Base-by-base conservation (phyloP, 1,140 invertebrate genomes). In the Cryptotermes secundus region DNA sequence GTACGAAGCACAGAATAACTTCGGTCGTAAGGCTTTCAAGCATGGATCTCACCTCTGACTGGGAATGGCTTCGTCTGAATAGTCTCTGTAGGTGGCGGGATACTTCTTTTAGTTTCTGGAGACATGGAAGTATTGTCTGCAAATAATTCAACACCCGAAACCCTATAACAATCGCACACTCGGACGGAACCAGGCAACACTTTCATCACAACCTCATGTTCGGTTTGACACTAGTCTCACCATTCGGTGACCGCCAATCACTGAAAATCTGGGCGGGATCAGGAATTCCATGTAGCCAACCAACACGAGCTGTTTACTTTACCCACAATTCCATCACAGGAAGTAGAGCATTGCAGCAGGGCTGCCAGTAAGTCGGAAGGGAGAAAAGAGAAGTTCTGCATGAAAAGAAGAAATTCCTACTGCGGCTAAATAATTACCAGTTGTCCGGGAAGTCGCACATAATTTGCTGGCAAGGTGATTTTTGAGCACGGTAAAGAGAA, bases 51-150 rank as follows among this genome's bases (percentile, higher is more conserved):
- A 93, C 95, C 95, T 92, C 95, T 91, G 83, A 96, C 95, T 34
- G 95, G 95, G 89, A 96, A 96, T 59, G 95, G 95, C 90, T 96
- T 96, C 19, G 95, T 96, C 91, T 95, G 95, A 81, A 96, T 95
- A 26, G 95, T 96, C 88, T 96, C 95, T 26, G 84, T 85, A 24
- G 85, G 81, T 45, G 81, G 85, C 35, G 85, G 85, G 72, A 86
- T 83, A 42, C 85, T 86, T 49, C 82, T 83, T 53, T 81, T 86
- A 24, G 84, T 85, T 81, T 86, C 85, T 65, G 85, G 85, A 80
- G 84, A 86, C 85, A 86, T 86, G 79, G 84, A 84, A 82, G 38
- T 22, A 34, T 45, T 59, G 22, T 31, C n/a, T n/a, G 83, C 65
- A 72, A 65, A 84, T 84, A 79, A 49, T 45, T 72, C 42, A 34